Evolutionary conservation across 2,797 vertebrate species (phyloP).

Genomic region (Cetoscarus ocellatus): DNA sequence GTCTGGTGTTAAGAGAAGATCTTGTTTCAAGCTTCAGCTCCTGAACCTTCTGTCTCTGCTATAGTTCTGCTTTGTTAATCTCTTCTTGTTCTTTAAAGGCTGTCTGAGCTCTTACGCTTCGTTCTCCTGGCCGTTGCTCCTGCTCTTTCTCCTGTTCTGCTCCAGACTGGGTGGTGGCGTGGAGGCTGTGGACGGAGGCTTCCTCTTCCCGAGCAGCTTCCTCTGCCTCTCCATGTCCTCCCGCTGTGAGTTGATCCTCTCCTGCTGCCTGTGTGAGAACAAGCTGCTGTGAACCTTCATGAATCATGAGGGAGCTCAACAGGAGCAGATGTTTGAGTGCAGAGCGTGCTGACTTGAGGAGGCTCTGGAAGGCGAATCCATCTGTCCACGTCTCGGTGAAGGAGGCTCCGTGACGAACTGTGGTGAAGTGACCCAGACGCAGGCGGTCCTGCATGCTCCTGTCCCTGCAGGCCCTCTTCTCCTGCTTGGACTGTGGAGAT

Average conservation of each 20-base stretch:
- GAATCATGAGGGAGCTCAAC: not conserved
- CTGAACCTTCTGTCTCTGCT: too few species aligned
- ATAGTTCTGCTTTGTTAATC: too few species aligned
- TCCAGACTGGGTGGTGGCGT: conserved; percentile 91
- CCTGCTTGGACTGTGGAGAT: conserved; percentile 93
- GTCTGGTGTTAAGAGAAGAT: too few species aligned
- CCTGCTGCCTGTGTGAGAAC: conserved; percentile 89
- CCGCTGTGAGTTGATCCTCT: conserved; percentile 96
- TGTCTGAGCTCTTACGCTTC: conserved; percentile 88
- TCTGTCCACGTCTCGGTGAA: conserved; percentile 99
- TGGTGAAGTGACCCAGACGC: conserved; percentile 96
- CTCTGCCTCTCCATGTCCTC: conserved; percentile 98
- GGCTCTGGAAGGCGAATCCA: conserved; percentile 98
- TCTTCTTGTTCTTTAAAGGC: too few species aligned
- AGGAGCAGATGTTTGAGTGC: not conserved
- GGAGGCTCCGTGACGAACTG: conserved; percentile 95
- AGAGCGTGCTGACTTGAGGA: conserved; percentile 92
- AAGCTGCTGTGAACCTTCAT: conserved; percentile 1
- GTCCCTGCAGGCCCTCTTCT: conserved; percentile 96
- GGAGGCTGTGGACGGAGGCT: conserved; percentile 94
- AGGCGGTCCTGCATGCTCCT: conserved; percentile 99
- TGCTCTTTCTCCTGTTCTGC: conserved; percentile 96
- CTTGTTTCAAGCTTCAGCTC: not conserved
- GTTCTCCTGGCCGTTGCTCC: conserved; percentile 95
- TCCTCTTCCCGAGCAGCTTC: conserved; percentile 96